Evolutionary conservation across 2,888 invertebrate genomes (phyloP).

Genomic region (Luperina nickerlii): DNA sequence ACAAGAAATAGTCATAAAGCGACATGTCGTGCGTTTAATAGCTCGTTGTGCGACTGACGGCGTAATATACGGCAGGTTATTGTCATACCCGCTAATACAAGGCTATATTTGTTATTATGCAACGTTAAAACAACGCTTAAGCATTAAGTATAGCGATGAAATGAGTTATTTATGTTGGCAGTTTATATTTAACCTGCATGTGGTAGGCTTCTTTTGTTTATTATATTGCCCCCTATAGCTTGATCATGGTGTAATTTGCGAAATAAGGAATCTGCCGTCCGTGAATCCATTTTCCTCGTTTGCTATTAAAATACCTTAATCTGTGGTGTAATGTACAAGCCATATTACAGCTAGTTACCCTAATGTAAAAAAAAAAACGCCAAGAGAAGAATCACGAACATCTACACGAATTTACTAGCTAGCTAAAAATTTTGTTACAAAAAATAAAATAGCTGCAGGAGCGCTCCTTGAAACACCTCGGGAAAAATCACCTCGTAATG

Average conservation of each 20-base stretch:
- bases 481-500: neutral
- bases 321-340: neutral
- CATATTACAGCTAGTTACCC: neutral
- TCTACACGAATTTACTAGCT: neutral
- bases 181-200: conserved; percentile 25
- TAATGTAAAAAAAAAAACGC: neutral
- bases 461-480: neutral
- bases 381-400: neutral
- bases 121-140: conserved; percentile 53
- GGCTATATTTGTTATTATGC: conserved; percentile 54
- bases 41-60: conserved; percentile 52
- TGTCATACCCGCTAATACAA: conserved; percentile 57
- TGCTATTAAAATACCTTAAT: neutral
- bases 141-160: conserved; percentile 41
- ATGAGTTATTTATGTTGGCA: conserved; percentile 30
- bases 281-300: neutral
- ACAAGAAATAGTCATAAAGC: conserved; percentile 64
- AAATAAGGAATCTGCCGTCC: neutral
- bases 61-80: conserved; percentile 55
- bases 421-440: neutral
- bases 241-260: neutral
- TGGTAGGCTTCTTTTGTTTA: conserved; percentile 34
- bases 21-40: conserved; percentile 66
- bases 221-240: neutral
- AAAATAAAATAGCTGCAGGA: neutral